Base-by-base conservation (phyloP, 2,113 vertebrate genomes). In the Pristiophorus japonicus region DNA sequence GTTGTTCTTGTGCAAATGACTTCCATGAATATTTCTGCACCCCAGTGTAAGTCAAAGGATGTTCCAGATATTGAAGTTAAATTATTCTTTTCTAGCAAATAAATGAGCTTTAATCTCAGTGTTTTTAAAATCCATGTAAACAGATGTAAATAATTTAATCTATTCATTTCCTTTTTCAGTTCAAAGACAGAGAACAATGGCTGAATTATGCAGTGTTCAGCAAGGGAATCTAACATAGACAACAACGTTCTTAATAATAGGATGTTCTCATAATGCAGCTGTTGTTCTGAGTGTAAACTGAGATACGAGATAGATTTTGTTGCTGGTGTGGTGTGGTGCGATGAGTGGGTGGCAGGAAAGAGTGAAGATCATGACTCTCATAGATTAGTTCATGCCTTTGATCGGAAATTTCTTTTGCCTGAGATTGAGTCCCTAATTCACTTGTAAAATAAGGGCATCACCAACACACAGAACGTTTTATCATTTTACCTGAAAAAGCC, bases 121-220 rank as follows among this genome's bases (percentile, higher is more conserved):
- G 16, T 45, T 81, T 6, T 81, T 81, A 81, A 81, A 81, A 42
- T 81, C 38, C 55, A 59, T 55, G 51, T 70, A 94, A 70, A 70
- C 42, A 30, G 24, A 47, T 73, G 42, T 47, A 66, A 94, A 94
- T 70, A 94, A 94, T 73, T 94, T 42, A 30, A 91, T 91, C 51
- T 66, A 93, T 66, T 66, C 27, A 70, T 45, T 94, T 70, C 63
- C 66, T 20, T 38, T 42, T 70, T 94, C 73, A 10, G 22, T 67
- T 94, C 66, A 94, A 94, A 94, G 66, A 73, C 42, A 4, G 11
- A 70, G 42, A 73, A 94, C 66, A 45, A 94, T 51, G 42, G 10
- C 22, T 47, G 22, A 73, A 70, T 70, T 47, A 70, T 67, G 65
- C 62, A 94, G 24, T 47, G 24, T 34, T 94, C 65, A 24, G 20